phyloP scores from a whole-genome alignment of 2,113 vertebrate species.

The Atractosteus spatula region DNA sequence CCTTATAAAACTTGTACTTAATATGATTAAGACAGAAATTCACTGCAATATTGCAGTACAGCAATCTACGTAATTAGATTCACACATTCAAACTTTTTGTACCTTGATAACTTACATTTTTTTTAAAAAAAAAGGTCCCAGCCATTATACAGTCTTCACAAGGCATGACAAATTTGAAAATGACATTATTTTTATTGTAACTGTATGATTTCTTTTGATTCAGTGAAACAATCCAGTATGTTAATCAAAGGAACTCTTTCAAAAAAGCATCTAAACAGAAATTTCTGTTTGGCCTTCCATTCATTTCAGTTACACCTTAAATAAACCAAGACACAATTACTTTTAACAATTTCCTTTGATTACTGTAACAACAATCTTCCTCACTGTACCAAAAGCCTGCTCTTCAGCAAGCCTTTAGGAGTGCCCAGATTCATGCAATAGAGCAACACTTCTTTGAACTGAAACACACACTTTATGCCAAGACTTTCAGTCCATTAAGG shows the following conservation, averaged over 20 bases:
- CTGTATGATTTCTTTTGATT: conserved; percentile 6
- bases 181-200: not conserved
- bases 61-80: too few relatives aligned
- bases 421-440: too few relatives aligned
- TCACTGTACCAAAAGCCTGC: too few relatives aligned
- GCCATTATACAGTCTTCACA: not conserved
- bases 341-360: not conserved
- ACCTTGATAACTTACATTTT: not conserved
- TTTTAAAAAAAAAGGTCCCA: not conserved
- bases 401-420: too few relatives aligned
- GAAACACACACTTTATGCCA: too few relatives aligned
- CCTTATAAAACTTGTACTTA: too few relatives aligned
- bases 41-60: too few relatives aligned
- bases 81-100: not conserved
- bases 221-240: not conserved
- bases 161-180: not conserved
- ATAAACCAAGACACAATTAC: not conserved
- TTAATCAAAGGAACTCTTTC: not conserved
- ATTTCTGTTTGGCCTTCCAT: not conserved
- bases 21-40: too few relatives aligned
- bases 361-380: not conserved
- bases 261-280: not conserved
- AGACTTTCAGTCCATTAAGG: too few relatives aligned
- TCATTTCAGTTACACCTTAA: not conserved
- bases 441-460: too few relatives aligned